These are phyloP conservation scores for Agonopterix arenella DNA, from an alignment of 2,888 invertebrate genomes.

Conservation along the genomic window DNA sequence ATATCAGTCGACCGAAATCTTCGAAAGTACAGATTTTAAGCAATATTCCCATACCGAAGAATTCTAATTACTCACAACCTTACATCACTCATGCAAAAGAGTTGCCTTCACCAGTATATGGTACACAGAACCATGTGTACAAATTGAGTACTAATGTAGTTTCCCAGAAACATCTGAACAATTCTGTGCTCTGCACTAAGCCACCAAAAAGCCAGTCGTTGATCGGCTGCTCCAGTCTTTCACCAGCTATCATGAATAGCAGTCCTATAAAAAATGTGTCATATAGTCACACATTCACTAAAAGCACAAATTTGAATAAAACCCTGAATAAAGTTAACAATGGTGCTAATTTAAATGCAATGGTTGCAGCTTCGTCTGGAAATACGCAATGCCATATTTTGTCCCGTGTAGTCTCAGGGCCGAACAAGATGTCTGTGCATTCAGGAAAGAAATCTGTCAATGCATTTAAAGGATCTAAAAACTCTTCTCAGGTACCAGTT, in stretches of 20 bases:
- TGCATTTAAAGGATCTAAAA: conserved; percentile 58
- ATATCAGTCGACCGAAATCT: conserved; percentile 51
- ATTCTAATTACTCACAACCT: conserved; percentile 54
- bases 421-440: conserved; percentile 69
- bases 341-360: conserved; percentile 67
- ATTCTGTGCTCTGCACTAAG: conserved; percentile 60
- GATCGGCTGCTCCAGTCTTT: conserved; percentile 54
- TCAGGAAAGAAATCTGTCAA: conserved; percentile 62
- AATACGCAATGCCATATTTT: conserved; percentile 67
- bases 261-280: conserved; percentile 63
- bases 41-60: conserved; percentile 67
- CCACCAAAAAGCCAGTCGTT: conserved; percentile 59
- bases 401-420: conserved; percentile 67
- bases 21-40: conserved; percentile 73
- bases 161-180: conserved; percentile 54
- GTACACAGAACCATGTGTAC: conserved; percentile 58
- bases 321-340: conserved; percentile 61
- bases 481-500: conserved; percentile 35
- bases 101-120: conserved; percentile 52
- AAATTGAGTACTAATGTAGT: conserved; percentile 58
- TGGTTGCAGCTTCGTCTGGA: conserved; percentile 57
- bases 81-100: conserved; percentile 58
- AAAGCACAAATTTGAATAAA: conserved; percentile 62
- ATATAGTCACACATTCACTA: conserved; percentile 60
- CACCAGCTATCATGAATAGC: conserved; percentile 53